Base-by-base conservation (phyloP, 2,888 invertebrate species). In the Mimas tiliae region DNA sequence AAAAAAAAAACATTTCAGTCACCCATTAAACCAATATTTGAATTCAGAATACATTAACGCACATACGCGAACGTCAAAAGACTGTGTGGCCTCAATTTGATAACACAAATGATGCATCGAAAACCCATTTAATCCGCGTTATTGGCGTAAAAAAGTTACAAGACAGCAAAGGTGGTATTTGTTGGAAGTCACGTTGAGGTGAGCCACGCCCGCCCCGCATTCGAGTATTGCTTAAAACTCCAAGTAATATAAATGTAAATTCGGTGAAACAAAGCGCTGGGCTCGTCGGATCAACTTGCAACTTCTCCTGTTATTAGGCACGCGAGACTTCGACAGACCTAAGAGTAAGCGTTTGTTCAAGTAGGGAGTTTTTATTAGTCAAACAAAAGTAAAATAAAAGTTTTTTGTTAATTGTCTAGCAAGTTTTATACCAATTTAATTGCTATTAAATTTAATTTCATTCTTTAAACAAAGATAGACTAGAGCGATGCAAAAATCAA, bases 181-280 rank as follows among this genome's bases (percentile, higher is more conserved):
- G 48, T 65, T 27, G 8, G 34, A 2, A 58, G 58, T 58, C 48
- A 65, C 48, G 45, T 34, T 42, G 38, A 58, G 19, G 42, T 42
- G 38, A 42, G 58, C 58, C 38, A 19, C 58, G 65, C 45, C 48
- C 14, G 45, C 53, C 7, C 33, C 47, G 47, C 66, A 78, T 79
- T 78, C 80, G 82, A 80, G 80, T 82, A 84, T 81, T 80, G 78
- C 83, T 85, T 81, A 83, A 85, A 86, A 85, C 82, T 84, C 78
- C 67, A 79, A 78, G 81, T 85, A 86, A 87, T 87, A 87, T 87
- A 87, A 83, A 87, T 86, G 86, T 83, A 83, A 87, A 86, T 87
- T 79, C 72, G 70, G 70, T 75, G 74, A 80, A 82, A 83, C 80
- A 82, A 82, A 83, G 74, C 74, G 73, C 65, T 68, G 66, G 70